These are phyloP conservation scores for Plectrocnemia conspersa DNA, from an alignment of 1,140 invertebrate species.

Conservation along the genomic window DNA sequence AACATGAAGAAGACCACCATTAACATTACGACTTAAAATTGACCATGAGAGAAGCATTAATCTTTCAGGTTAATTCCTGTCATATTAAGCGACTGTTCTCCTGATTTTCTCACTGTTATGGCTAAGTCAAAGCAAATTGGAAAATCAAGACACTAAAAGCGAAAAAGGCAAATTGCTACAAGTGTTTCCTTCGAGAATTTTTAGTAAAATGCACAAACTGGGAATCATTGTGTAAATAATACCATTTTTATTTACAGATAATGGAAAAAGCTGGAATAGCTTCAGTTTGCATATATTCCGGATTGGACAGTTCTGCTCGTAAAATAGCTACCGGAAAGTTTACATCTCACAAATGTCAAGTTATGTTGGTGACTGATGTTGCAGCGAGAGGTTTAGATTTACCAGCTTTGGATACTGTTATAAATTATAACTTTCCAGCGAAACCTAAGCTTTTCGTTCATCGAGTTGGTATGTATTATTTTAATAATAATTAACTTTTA, in stretches of 20 bases:
- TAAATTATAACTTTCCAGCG: constrained; percentile 96
- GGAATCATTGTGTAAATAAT: too few relatives aligned
- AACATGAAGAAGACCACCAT: too few relatives aligned
- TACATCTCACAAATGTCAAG: constrained; percentile 68
- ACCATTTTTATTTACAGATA: constrained; percentile 61
- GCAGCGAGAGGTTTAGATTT: constrained; percentile 97
- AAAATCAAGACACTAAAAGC: too few relatives aligned
- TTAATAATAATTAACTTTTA: neutral
- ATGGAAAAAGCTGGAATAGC: constrained; percentile 73
- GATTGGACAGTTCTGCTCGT: constrained; percentile 88
- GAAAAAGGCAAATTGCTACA: too few relatives aligned
- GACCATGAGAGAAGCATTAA: too few relatives aligned
- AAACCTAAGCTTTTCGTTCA: constrained; percentile 98
- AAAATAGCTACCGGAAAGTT: constrained; percentile 96
- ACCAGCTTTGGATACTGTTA: constrained; percentile 91
- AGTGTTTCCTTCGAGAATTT: too few relatives aligned
- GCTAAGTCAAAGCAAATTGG: too few relatives aligned
- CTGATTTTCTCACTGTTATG: too few relatives aligned
- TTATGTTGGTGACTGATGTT: constrained; percentile 93
- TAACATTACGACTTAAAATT: too few relatives aligned
- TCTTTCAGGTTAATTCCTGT: too few relatives aligned
- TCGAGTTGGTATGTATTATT: constrained; percentile 78
- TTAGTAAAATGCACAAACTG: too few relatives aligned
- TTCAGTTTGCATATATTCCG: constrained; percentile 91
- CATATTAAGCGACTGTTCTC: too few relatives aligned